A percentile compares a stretch with the other conserved stretches of the same genome.
Evolutionary conservation across 2,113 vertebrate species (phyloP).

Genomic region (Potamarius usumacintae): DNA sequence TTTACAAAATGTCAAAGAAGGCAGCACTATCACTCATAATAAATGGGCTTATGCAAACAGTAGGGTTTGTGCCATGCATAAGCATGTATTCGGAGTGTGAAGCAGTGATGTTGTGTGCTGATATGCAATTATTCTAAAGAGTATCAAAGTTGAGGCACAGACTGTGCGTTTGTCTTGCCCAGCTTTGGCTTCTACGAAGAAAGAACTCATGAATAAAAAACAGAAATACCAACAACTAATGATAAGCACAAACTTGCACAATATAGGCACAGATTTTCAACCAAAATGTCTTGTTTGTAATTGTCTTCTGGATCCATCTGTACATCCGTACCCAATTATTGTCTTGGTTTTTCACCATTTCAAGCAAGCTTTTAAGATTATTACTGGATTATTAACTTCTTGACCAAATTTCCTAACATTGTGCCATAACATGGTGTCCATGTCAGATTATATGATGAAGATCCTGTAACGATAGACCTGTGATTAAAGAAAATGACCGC

Average conservation of each 20-base stretch:
- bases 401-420: background rate
- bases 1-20: slow-evolving; percentile 79
- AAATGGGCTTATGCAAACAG: slow-evolving; percentile 82
- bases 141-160: slow-evolving; percentile 77
- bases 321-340: background rate
- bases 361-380: background rate
- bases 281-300: slow-evolving; percentile 33
- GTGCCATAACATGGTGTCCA: background rate
- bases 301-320: background rate
- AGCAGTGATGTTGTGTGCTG: slow-evolving; percentile 73
- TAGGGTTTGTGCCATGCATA: slow-evolving; percentile 74
- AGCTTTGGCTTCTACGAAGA: slow-evolving; percentile 56
- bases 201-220: slow-evolving; percentile 75
- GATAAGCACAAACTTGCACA: slow-evolving; percentile 33
- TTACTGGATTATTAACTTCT: background rate
- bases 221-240: slow-evolving; percentile 49
- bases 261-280: background rate
- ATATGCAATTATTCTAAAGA: slow-evolving; percentile 85
- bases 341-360: background rate
- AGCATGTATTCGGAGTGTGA: slow-evolving; percentile 73
- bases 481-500: background rate
- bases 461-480: background rate
- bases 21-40: slow-evolving; percentile 81
- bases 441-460: background rate
- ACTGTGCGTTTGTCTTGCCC: slow-evolving; percentile 56